Evolutionary conservation across 2,113 vertebrate genomes (phyloP).

Genomic region (Corythaixoides concolor): DNA sequence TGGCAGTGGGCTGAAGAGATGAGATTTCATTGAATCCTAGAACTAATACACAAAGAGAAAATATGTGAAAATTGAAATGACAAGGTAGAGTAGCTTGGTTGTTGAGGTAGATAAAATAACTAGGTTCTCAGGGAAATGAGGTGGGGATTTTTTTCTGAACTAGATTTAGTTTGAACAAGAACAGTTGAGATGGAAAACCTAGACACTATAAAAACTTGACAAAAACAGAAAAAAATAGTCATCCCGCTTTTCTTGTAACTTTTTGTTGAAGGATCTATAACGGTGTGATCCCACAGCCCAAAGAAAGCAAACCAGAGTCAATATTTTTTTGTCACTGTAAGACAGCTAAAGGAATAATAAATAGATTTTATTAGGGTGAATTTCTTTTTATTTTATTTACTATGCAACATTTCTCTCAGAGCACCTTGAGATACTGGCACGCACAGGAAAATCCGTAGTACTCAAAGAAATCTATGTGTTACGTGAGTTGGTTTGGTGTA

Average conservation of each 20-base stretch:
- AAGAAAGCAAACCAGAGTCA: neutral
- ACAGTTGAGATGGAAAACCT: slow-evolving; percentile 31
- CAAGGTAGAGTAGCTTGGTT: slow-evolving; percentile 69
- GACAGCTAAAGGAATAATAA: neutral
- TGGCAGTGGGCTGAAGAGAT: slow-evolving; percentile 71
- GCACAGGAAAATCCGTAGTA: neutral
- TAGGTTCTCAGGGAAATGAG: slow-evolving; percentile 64
- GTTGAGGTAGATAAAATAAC: slow-evolving; percentile 70
- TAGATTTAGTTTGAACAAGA: slow-evolving; percentile 49
- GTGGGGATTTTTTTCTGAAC: slow-evolving; percentile 28
- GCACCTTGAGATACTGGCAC: neutral
- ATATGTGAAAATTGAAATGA: slow-evolving; percentile 77
- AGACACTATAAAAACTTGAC: neutral
- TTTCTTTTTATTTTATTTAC: neutral
- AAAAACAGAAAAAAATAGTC: neutral
- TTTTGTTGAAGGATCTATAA: neutral
- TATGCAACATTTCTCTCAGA: neutral
- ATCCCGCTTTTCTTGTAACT: neutral
- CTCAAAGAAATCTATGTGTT: neutral
- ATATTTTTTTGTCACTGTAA: neutral
- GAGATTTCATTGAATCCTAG: slow-evolving; percentile 68
- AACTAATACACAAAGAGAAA: slow-evolving; percentile 70
- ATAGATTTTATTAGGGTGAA: neutral
- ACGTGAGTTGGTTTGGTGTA: neutral
- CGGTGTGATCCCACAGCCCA: neutral